A percentile compares a stretch with the other conserved stretches of the same genome.
These are phyloP conservation scores for Carlito syrichta DNA, from an alignment of 2,113 vertebrate species.

Conservation along the genomic window DNA sequence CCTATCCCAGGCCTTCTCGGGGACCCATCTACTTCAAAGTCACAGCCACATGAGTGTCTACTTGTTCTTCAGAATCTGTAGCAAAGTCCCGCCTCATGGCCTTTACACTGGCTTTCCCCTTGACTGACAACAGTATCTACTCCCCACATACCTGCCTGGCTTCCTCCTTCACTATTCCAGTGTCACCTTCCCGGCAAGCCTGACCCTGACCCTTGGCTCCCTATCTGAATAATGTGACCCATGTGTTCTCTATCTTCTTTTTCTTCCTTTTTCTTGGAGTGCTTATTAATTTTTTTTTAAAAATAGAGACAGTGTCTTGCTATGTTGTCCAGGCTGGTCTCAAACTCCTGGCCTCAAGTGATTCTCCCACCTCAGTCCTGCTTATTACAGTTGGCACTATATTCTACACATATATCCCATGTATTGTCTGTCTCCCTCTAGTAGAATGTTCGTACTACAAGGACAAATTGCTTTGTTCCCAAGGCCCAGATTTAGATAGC, in stretches of 20 bases:
- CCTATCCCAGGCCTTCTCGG: background rate
- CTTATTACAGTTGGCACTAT: fast-evolving
- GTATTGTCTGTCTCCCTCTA: background rate
- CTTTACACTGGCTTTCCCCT: background rate
- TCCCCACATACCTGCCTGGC: background rate
- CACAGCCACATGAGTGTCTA: background rate
- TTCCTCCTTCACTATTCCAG: background rate
- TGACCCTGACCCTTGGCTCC: too few relatives aligned
- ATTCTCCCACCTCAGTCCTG: too few relatives aligned
- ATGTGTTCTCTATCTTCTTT: background rate
- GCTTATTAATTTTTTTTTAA: too few relatives aligned
- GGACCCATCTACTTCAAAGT: background rate
- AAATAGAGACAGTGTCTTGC: too few relatives aligned
- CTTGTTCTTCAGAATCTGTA: background rate
- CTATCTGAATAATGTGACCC: background rate
- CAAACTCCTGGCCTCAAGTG: too few relatives aligned
- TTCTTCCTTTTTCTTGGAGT: background rate
- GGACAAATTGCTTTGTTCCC: background rate
- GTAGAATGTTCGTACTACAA: background rate
- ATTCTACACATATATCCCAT: background rate
- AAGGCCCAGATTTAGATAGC: background rate
- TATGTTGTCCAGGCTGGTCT: too few relatives aligned
- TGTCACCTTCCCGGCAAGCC: background rate
- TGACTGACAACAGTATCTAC: background rate
- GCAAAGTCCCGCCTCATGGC: background rate